Evolutionary conservation across 2,888 invertebrate genomes (phyloP), one percentile per base, ranked within the genome.

Genomic region (Tanaodytes sp.): DNA sequence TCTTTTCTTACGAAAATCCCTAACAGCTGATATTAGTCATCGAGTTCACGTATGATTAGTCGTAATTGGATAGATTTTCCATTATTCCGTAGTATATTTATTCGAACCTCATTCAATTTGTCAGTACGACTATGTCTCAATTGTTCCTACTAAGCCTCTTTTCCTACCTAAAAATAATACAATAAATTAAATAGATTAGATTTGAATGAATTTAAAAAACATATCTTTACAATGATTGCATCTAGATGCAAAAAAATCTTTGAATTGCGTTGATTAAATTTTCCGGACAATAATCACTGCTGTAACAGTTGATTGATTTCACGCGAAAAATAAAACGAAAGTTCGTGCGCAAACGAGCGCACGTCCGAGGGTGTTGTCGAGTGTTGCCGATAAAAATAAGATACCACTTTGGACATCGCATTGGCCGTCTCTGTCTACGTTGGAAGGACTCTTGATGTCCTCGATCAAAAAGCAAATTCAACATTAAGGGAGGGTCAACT

Each of bases 401-500:
- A 62, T 68, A 58, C 52, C 49, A 36, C 39, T 31, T 62, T 54
- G 46, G 49, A 59, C 42, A 48, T 49, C 62, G 57, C 27, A 27
- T 16, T 4, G 46, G 18, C 18, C 43, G 27, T 62, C 49, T 65
- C 40, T 45, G 43, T 67, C 55, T 61, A 40, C 40, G 36, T n/a
- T 52, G 63, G 40, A 62, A 43, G 46, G 46, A 67, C 45, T 49
- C 51, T 46, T 37, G 59, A 71, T 66, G 65, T 71, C 61, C 55
- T 75, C 76, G 78, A 78, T 79, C 77, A 74, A 65, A 74, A 74
- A 63, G 69, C 77, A 74, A 78, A 76, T 77, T 77, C 76, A 72
- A 74, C 74, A 67, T 69, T 72, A 74, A 77, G 76, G 79, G 76
- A 77, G 76, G 80, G 78, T 80, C 80, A 77, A 75, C 79, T 79